Percentiles rank a stretch among this genome's conserved stretches.
Evolutionary conservation across 2,797 vertebrate genomes (phyloP).

Genomic region (Pangasius krempfi): DNA sequence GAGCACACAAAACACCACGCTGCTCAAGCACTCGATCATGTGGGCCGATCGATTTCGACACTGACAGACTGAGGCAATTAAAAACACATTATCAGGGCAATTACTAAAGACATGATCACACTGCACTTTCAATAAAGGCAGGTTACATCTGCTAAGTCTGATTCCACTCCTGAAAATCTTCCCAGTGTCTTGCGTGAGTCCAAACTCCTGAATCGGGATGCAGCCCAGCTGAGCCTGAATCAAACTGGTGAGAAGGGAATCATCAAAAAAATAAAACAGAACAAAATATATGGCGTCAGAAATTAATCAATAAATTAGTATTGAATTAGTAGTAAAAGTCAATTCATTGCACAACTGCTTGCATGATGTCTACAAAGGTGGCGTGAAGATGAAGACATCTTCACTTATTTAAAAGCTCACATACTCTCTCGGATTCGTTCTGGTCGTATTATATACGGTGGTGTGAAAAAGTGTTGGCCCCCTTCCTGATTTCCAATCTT

Average conservation of each 20-base stretch:
- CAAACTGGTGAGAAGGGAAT: constrained; percentile 74
- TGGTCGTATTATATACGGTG: not conserved
- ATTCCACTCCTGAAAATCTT: constrained; percentile 93
- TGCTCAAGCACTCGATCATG: not conserved
- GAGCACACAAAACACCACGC: constrained; percentile 21
- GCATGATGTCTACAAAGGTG: not conserved
- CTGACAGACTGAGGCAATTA: not conserved
- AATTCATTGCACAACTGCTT: not conserved
- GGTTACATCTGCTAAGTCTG: constrained; percentile 91
- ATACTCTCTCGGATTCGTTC: too few relatives aligned
- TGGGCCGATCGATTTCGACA: not conserved
- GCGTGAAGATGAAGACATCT: not conserved
- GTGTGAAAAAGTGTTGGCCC: too few relatives aligned
- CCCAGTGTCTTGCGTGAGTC: constrained; percentile 90
- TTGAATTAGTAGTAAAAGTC: not conserved
- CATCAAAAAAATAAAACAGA: not conserved
- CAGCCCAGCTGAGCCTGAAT: constrained; percentile 96
- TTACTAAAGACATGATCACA: not conserved
- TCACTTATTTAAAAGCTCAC: not conserved
- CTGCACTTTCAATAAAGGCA: not conserved
- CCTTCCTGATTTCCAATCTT: too few relatives aligned
- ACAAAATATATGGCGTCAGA: not conserved
- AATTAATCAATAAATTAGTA: not conserved
- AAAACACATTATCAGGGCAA: not conserved
- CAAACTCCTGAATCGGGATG: constrained; percentile 92